Evolutionary conservation across 2,797 vertebrate genomes (phyloP).

Genomic region (Pseudochaenichthys georgianus): DNA sequence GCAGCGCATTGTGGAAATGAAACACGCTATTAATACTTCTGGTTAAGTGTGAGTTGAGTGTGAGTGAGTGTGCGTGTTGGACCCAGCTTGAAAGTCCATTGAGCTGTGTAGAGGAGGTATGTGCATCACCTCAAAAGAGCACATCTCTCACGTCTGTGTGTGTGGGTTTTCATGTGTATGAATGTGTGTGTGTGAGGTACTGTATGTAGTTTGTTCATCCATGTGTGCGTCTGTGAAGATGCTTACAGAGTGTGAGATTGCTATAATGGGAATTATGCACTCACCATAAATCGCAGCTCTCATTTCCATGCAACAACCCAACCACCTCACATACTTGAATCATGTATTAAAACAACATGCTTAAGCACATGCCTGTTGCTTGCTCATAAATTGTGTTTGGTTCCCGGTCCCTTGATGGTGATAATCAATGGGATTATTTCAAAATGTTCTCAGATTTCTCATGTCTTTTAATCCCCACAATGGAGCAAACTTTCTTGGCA

Average conservation of each 20-base stretch:
- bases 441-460: neutral
- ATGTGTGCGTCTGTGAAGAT: slow-evolving; percentile 38
- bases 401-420: slow-evolving; percentile 15
- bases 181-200: slow-evolving; percentile 35
- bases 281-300: slow-evolving; percentile 44
- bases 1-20: slow-evolving; percentile 73
- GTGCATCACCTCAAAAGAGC: slow-evolving; percentile 63
- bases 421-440: slow-evolving; percentile 23
- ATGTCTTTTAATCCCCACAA: neutral
- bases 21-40: slow-evolving; percentile 79
- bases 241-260: slow-evolving; percentile 32
- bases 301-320: slow-evolving; percentile 48
- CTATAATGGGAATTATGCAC: slow-evolving; percentile 53
- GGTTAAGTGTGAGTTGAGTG: slow-evolving; percentile 38
- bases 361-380: slow-evolving; percentile 31
- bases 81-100: slow-evolving; percentile 67
- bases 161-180: slow-evolving; percentile 6
- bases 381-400: neutral
- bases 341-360: slow-evolving; percentile 38
- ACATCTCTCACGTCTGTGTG: slow-evolving; percentile 33
- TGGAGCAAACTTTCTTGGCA: slow-evolving; percentile 24
- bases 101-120: slow-evolving; percentile 68
- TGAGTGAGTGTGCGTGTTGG: slow-evolving; percentile 59
- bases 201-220: slow-evolving; percentile 39
- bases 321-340: slow-evolving; percentile 19